Percentiles rank a stretch among this genome's conserved stretches.
Conservation (phyloP, 2,113 vertebrate genomes). For the Calidris pygmaea region DNA sequence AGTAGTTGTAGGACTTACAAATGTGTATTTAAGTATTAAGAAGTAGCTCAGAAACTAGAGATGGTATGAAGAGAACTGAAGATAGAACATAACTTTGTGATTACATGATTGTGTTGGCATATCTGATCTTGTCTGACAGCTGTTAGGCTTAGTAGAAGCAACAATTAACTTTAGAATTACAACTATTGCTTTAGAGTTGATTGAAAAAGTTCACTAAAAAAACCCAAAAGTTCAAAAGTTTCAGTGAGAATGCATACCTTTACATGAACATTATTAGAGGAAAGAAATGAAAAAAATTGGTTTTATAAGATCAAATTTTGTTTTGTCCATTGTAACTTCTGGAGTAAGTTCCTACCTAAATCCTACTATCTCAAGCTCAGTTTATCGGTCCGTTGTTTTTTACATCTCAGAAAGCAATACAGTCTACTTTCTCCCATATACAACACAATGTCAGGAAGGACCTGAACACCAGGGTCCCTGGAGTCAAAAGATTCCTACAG, state of each 20-base stretch:
- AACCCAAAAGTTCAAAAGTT: neutral
- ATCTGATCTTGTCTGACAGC: neutral
- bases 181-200: neutral
- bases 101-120: neutral
- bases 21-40: neutral
- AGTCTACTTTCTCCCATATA: neutral
- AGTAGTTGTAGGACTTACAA: neutral
- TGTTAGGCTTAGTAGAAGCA: neutral
- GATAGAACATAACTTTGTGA: neutral
- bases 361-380: neutral
- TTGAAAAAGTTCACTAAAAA: neutral
- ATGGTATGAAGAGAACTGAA: neutral
- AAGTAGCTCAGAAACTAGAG: neutral
- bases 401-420: neutral
- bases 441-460: neutral
- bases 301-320: too few species aligned
- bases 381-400: neutral
- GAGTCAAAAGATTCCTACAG: neutral
- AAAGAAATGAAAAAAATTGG: fast-evolving
- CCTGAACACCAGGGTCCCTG: fast-evolving
- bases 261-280: neutral
- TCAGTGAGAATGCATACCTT: neutral
- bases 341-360: neutral
- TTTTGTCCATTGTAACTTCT: neutral
- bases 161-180: neutral